Conservation (phyloP, 2,113 vertebrate species). For the Numida meleagris region DNA sequence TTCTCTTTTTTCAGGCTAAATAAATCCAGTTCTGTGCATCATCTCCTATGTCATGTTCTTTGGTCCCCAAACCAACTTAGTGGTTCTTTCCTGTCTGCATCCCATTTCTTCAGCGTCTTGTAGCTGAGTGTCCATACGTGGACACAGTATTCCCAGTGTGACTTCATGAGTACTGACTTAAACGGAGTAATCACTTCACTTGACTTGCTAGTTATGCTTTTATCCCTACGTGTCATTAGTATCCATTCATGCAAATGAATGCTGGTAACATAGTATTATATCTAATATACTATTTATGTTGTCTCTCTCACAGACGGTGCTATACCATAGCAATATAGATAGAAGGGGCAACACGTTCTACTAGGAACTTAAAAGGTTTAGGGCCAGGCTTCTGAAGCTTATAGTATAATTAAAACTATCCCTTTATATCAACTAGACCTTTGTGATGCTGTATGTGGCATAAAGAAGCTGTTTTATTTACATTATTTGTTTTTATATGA, state of each 20-base stretch:
- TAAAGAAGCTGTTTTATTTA: background rate
- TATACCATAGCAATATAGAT: background rate
- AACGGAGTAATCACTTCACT: background rate
- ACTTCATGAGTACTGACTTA: background rate
- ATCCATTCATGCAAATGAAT: background rate
- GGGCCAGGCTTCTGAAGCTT: fast-evolving
- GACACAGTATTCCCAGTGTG: background rate
- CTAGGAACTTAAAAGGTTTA: background rate
- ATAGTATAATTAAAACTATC: background rate
- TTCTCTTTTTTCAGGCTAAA: background rate
- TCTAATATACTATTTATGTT: background rate
- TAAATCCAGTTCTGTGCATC: background rate
- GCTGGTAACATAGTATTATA: background rate
- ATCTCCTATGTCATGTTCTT: background rate
- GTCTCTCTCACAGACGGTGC: background rate
- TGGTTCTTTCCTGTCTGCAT: background rate
- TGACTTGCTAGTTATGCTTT: background rate
- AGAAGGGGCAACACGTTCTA: background rate
- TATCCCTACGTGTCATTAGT: background rate
- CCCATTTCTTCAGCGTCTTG: background rate
- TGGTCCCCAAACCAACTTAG: background rate
- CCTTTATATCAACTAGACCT: background rate
- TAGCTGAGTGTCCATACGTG: background rate
- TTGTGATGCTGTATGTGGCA: background rate
- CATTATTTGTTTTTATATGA: background rate